Conservation (phyloP, 1,140 invertebrate species). For the Lasioglossum baleicum region DNA sequence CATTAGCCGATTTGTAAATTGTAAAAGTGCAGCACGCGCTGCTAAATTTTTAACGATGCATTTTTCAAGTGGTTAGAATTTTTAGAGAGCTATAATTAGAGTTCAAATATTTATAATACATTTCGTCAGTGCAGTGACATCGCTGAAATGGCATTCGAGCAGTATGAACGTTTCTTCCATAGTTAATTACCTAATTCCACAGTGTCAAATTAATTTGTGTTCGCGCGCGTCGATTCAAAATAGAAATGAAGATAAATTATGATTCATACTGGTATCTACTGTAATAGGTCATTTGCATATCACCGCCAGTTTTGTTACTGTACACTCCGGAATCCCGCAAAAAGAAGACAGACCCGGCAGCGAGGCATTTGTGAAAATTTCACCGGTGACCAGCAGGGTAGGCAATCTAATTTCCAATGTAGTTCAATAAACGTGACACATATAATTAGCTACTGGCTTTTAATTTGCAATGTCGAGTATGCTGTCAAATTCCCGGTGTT, state of each 20-base stretch:
- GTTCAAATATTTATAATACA: too few relatives aligned
- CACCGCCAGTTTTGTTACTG: background rate
- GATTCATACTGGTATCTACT: constrained; percentile 8
- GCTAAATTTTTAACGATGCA: too few relatives aligned
- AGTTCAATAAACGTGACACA: background rate
- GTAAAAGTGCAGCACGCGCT: too few relatives aligned
- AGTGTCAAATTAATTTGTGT: background rate
- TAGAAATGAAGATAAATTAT: constrained; percentile 13
- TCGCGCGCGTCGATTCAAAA: background rate
- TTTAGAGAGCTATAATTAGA: too few relatives aligned
- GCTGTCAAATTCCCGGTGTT: too few relatives aligned
- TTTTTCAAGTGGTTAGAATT: too few relatives aligned
- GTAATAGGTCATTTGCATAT: constrained; percentile 15
- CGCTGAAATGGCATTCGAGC: background rate
- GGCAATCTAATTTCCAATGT: background rate
- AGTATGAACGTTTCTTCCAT: background rate
- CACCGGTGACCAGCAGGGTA: background rate
- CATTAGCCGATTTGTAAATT: too few relatives aligned
- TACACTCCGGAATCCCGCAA: background rate
- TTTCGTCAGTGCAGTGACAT: too few relatives aligned
- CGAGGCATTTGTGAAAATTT: background rate
- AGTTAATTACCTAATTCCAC: background rate
- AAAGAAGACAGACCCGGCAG: background rate
- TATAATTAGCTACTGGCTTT: too few relatives aligned
- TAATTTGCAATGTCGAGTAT: too few relatives aligned